Evolutionary conservation across 2,797 vertebrate genomes (phyloP), one percentile per base, ranked within the genome.

Genomic region (Aphelocoma californica): DNA sequence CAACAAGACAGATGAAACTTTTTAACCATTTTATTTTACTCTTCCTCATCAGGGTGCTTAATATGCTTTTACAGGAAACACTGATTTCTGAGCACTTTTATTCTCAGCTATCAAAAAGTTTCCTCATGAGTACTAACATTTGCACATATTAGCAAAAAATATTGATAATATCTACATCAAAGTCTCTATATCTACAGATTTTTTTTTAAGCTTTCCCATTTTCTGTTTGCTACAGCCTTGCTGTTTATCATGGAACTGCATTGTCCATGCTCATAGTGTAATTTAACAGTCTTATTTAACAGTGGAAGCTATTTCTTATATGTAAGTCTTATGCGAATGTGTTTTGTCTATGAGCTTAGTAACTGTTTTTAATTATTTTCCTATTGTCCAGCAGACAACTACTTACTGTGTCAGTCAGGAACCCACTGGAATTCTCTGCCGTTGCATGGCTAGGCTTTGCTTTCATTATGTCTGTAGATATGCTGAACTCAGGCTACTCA

Each of bases 11-110:
- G 74, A 89, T 54, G 29, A 89, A 91, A 61, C 34, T 56, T 86
- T 92, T 40, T 17, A 97, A 95, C 42, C 21, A 82, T 18, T 58
- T 82, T 77, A 81, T 70, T 91, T 90, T 85, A 42, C 74, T 85
- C 45, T 51, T 95, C 54, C 64, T 79, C 70, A 29, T 64, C 40
- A 67, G 62, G 62, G n/a, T 80, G 85, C 32, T 78, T 78, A 31
- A 77, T 70, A 88, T 3, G 19, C 31, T 88, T 86, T 95, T 83
- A 79, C 54, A 86, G 32, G 20, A 56, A 79, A 73, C 71, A 60
- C 9, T 70, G 74, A 57, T 92, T 88, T 36, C 70, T 48, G 47
- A 93, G 69, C 25, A 88, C 44, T 71, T 81, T 82, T 51, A 81
- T 65, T 73, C 60, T 67, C 53, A 65, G 8, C 4, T 67, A 81